Conservation (phyloP, 2,888 invertebrate species). For the Protophormia terraenovae region DNA sequence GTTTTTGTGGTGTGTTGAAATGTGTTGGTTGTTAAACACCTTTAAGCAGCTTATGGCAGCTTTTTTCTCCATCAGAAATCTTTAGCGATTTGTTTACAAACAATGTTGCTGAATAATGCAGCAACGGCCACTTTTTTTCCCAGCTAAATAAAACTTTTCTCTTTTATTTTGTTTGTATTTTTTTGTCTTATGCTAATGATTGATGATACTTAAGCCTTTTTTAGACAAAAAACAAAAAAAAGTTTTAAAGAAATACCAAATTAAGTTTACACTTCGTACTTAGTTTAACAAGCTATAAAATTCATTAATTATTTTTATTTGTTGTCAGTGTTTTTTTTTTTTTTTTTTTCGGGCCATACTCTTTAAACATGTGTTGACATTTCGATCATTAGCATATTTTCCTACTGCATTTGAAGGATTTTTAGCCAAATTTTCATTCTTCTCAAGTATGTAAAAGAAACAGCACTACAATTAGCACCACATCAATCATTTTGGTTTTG, state of each 20-base stretch:
- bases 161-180: background rate
- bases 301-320: conserved; percentile 40
- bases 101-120: conserved; percentile 25
- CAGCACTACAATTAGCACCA: conserved; percentile 33
- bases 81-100: conserved; percentile 31
- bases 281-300: background rate
- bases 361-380: conserved; percentile 65
- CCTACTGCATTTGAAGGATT: background rate
- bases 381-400: conserved; percentile 69
- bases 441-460: background rate
- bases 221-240: background rate
- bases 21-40: conserved; percentile 33
- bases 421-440: background rate
- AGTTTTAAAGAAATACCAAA: background rate
- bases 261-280: background rate
- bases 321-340: background rate
- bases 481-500: conserved; percentile 47
- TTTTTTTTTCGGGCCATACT: background rate
- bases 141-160: background rate
- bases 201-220: conserved; percentile 20
- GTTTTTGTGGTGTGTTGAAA: conserved; percentile 9
- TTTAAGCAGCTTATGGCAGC: conserved; percentile 56
- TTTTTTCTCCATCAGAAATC: background rate
- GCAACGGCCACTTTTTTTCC: background rate
- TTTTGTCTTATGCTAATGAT: background rate